Base-by-base conservation (phyloP, 2,113 vertebrate species). In the Sander vitreus region DNA sequence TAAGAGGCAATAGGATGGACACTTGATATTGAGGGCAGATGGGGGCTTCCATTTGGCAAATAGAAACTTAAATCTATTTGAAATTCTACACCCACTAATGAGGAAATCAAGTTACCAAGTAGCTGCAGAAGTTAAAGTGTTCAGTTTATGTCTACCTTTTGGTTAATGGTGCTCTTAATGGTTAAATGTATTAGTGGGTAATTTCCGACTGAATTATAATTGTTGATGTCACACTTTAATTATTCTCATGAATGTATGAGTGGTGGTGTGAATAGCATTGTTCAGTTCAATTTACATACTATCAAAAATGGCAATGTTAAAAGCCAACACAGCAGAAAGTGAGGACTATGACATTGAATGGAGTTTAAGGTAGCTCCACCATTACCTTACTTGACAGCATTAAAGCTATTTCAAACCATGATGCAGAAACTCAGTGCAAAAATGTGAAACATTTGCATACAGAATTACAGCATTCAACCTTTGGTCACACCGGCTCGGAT, bases 241-340 rank as follows among this genome's bases (percentile, higher is more conserved):
- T 53, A 75, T 75, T 43, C 15, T 14, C 65, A 21, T 30, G 59
- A 25, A 23, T 65, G 60, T 64, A 51, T 55, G 30, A 25, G 1
- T 66, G 39, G 57, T 14, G 7, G 64, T 62, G 68, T 58, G 54
- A 73, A 67, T 58, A 73, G 53, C 18, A 66, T 62, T 54, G 25
- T 53, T 36, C 43, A 63, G 18, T 25, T 60, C 47, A 23, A 33
- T 53, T 43, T 13, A 45, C 36, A 47, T 16, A 55, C 23, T 70
- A 63, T 58, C 33, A 80, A 63, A 36, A 54, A 39, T 57, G 11
- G 36, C 50, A 59, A 58, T 39, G 14, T 68, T n/a, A 66, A 67
- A 85, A 76, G 77, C 73, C 80, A 86, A 76, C 30, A 70, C 21
- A 51, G 63, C 53, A 25, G 53, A 62, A 43, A 11, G 39, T 39